Evolutionary conservation across 1,140 invertebrate genomes (phyloP).

Genomic region (fruit fly (Drosophila melanogaster)): Release_6_plus_ISO1_MT NC_004354.4:19905501-19906000

Average conservation of each 20-base stretch:
- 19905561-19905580: slow-evolving; percentile 8
- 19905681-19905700: slow-evolving; percentile 8
- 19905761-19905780: background rate
- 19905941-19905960: background rate
- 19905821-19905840: too few relatives aligned
- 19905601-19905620: slow-evolving; percentile 75
- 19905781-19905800: background rate
- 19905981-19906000: slow-evolving; percentile 10
- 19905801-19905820: background rate
- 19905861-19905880: background rate
- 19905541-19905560: slow-evolving; percentile 60
- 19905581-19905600: slow-evolving; percentile 32
- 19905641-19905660: slow-evolving; percentile 60
- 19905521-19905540: slow-evolving; percentile 56
- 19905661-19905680: slow-evolving; percentile 24
- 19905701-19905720: background rate
- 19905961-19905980: background rate
- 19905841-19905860: background rate
- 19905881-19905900: background rate
- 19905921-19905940: background rate
- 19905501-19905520: slow-evolving; percentile 40
- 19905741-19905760: background rate
- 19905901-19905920: background rate
- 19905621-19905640: slow-evolving; percentile 59
- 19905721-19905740: background rate